Base-by-base conservation (phyloP, 1,140 invertebrate species). In the Spodoptera frugiperda region DNA sequence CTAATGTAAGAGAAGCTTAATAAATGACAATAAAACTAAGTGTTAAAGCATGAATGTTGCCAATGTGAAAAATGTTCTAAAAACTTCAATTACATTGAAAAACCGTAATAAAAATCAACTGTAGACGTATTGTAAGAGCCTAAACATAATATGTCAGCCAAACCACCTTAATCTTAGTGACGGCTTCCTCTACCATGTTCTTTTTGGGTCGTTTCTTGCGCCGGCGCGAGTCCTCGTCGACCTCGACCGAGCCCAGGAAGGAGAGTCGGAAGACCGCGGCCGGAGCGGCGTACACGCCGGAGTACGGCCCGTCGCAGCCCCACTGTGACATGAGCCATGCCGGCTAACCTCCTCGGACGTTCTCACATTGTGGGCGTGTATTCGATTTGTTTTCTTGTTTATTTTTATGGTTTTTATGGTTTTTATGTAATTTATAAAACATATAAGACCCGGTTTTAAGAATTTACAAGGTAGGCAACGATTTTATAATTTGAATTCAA, bases 181-280 rank as follows among this genome's bases (percentile, higher is more conserved):
- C 98, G 87, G 98, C 98, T 94, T 99, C 98, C 95, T 99, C 98
- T 82, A 99, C 98, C 96, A 98, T 98, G 95, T 97, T 96, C 95
- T 98, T 98, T 96, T 97, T 98, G 94, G 96, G 96, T 84, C 97
- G 95, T 93, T 96, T 97, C 89, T 96, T 95, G 80, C 96, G 93
- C 81, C 96, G 95, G 76, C 96, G 94, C 90, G 96, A 96, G 91
- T 97, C 96, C 95, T 97, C 97, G 89, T 97, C 97, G 87, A 97
- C 96, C 94, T 97, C 97, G 92, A 97, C 96, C 82, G 97, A 97
- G 92, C 97, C 97, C 83, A 97, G 96, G 95, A 97, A 97, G 83
- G 96, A 95, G 80, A 97, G 96, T 83, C 96, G 96, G 95, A 97
- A 98, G 87, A 97, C 96, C 77, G 96, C 97, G 80, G 96, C 96